A percentile compares a stretch with the other conserved stretches of the same genome.
These are phyloP conservation scores for Pelusios castaneus DNA, from an alignment of 2,113 vertebrate genomes.

Conservation along the genomic window DNA sequence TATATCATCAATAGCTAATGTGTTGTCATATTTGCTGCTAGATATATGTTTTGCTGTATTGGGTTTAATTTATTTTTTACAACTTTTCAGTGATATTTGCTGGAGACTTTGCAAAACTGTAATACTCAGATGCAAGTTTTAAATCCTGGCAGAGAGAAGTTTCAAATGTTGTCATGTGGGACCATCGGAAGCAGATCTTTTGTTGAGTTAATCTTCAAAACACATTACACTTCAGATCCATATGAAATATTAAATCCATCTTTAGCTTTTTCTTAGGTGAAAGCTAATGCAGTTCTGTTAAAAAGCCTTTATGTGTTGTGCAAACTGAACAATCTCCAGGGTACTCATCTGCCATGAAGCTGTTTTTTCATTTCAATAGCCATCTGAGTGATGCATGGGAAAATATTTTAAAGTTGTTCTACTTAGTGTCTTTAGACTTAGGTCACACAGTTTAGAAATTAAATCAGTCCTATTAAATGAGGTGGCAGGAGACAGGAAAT, in stretches of 20 bases:
- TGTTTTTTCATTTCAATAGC: neutral
- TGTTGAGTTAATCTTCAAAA: neutral
- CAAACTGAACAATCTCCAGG: neutral
- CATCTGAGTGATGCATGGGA: neutral
- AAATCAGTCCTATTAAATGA: neutral
- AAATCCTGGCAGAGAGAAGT: neutral
- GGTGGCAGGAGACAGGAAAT: neutral
- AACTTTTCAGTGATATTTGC: neutral
- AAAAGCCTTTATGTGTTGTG: neutral
- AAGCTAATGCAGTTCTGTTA: neutral
- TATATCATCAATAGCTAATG: constrained; percentile 29
- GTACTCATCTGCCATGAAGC: neutral
- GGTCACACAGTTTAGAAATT: neutral
- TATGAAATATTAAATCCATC: neutral
- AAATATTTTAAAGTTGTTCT: neutral
- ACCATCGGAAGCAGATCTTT: neutral
- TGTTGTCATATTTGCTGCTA: constrained; percentile 1
- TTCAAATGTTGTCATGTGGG: neutral
- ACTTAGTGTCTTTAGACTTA: neutral
- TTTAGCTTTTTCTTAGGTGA: neutral
- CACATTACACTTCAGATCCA: neutral
- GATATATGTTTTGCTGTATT: neutral
- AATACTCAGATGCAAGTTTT: neutral
- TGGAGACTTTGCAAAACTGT: neutral
- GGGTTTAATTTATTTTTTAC: neutral